These are phyloP conservation scores for Mugil cephalus DNA, from an alignment of 2,113 vertebrate species.

Conservation along the genomic window DNA sequence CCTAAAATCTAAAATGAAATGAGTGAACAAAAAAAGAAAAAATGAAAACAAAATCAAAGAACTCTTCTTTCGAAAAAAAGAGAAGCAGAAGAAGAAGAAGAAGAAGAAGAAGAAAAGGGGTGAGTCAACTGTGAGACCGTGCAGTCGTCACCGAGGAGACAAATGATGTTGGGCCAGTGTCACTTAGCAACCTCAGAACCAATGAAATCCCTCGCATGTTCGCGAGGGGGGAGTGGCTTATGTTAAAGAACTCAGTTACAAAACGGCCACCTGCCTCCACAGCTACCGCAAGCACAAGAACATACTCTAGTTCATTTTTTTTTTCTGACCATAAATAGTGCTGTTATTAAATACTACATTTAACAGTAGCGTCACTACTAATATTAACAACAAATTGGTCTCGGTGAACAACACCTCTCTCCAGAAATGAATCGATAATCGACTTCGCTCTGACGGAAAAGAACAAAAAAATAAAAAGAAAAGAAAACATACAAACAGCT, in stretches of 20 bases:
- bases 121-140: constrained; percentile 70
- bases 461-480: constrained; percentile 42
- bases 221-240: constrained; percentile 67
- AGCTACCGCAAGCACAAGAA: constrained; percentile 77
- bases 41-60: constrained; percentile 31
- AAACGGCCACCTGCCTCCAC: constrained; percentile 74
- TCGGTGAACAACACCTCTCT: constrained; percentile 58
- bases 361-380: constrained; percentile 76
- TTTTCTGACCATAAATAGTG: constrained; percentile 75
- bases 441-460: constrained; percentile 40
- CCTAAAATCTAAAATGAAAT: constrained; percentile 84
- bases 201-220: constrained; percentile 63
- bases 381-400: constrained; percentile 71
- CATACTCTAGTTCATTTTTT: constrained; percentile 68
- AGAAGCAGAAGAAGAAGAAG: constrained; percentile 46
- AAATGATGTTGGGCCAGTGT: constrained; percentile 71
- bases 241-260: constrained; percentile 66
- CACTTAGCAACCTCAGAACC: constrained; percentile 71
- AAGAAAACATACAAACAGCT: constrained; percentile 48
- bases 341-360: constrained; percentile 78
- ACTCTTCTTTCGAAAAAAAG: constrained; percentile 68
- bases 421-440: constrained; percentile 14
- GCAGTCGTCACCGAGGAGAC: constrained; percentile 67
- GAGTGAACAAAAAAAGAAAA: constrained; percentile 54
- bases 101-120: constrained; percentile 51